Evolutionary conservation across 2,888 invertebrate genomes (phyloP).

Genomic region (Sepiola atlantica): DNA sequence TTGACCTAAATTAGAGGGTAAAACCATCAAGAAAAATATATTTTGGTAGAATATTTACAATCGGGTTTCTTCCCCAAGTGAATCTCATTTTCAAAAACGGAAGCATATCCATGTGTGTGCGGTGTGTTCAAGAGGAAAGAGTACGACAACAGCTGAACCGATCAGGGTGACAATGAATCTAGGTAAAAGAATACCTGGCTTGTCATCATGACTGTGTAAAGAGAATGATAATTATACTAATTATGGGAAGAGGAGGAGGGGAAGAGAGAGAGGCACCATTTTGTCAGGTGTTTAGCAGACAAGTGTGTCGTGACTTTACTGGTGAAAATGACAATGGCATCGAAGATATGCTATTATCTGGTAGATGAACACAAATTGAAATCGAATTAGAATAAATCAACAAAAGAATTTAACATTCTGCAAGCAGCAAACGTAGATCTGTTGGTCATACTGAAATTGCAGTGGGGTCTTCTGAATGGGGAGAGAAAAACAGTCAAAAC

Average conservation of each 20-base stretch:
- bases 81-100: neutral
- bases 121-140: neutral
- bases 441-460: neutral
- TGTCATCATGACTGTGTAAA: neutral
- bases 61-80: neutral
- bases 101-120: neutral
- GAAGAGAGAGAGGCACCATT: neutral
- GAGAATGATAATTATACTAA: neutral
- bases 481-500: neutral
- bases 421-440: neutral
- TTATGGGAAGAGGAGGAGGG: neutral
- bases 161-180: neutral
- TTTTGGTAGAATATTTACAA: neutral
- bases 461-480: neutral
- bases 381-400: neutral
- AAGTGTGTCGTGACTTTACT: neutral
- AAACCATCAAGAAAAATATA: neutral
- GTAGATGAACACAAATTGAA: neutral
- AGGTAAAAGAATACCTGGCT: neutral
- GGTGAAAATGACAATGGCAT: neutral
- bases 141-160: neutral
- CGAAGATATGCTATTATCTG: neutral
- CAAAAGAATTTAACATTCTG: neutral
- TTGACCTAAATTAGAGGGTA: neutral
- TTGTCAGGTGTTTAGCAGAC: neutral